A percentile compares a stretch with the other conserved stretches of the same genome.
These are phyloP conservation scores for Epizoanthus illoricatus DNA, from an alignment of 92 coral and sea anemone species.

Conservation along the genomic window DNA sequence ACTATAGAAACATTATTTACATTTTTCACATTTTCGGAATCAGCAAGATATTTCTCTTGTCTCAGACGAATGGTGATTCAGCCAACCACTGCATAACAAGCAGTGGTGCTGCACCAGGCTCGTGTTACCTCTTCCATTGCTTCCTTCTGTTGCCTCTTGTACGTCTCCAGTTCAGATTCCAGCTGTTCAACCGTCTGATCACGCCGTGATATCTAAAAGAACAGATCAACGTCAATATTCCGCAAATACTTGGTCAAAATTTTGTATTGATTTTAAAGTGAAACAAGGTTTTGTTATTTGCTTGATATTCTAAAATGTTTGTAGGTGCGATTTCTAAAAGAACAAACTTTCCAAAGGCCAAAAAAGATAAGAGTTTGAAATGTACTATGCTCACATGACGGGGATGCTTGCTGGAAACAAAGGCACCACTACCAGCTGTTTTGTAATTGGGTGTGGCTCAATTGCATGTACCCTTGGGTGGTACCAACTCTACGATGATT, in stretches of 20 bases:
- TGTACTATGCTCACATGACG: too few relatives aligned
- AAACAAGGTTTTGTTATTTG: neutral
- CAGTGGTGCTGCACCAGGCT: neutral
- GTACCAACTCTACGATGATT: too few relatives aligned
- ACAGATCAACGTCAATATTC: neutral
- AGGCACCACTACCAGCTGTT: too few relatives aligned
- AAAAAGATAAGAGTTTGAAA: too few relatives aligned
- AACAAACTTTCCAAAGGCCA: too few relatives aligned
- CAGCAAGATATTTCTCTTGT: neutral
- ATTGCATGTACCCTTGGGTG: too few relatives aligned
- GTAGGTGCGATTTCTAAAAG: too few relatives aligned
- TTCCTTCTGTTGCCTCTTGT: conserved; percentile 76
- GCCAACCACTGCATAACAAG: neutral
- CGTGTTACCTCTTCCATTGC: conserved; percentile 85
- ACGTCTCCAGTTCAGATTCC: conserved; percentile 75
- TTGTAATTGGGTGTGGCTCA: too few relatives aligned
- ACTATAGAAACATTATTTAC: too few relatives aligned
- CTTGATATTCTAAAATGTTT: too few relatives aligned
- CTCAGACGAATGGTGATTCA: too few relatives aligned
- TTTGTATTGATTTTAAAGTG: neutral
- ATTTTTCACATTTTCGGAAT: neutral
- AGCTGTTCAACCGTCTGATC: conserved; percentile 69
- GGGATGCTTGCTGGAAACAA: too few relatives aligned
- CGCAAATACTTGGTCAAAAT: neutral
- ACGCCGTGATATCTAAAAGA: conserved; percentile 72